Base-by-base conservation (phyloP, 2,888 invertebrate species). In the Drosophila siamana region DNA sequence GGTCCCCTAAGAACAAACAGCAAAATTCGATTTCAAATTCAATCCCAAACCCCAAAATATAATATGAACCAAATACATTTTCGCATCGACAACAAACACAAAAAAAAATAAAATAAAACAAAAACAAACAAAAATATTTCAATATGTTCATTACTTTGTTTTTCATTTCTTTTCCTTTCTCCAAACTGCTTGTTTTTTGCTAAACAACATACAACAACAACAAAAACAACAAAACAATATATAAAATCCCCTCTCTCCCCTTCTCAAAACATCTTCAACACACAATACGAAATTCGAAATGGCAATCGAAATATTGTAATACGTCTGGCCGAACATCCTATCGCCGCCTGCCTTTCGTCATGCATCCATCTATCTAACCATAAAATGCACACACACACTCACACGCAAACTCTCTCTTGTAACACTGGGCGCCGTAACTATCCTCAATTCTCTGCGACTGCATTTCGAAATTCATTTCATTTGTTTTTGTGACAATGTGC, bases 151-250 rank as follows among this genome's bases (percentile, higher is more conserved):
- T 88, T 78, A 80, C 90, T 87, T 89, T 82, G 78, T 88, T 87
- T 89, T 85, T 83, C 70, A 75, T 83, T 80, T 90, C 83, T 81
- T 88, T 88, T 89, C 85, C 82, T 82, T 84, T 84, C 89, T 83
- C 83, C 83, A 74, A 90, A 82, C 76, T 89, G 75, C 86, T 88
- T 86, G 86, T 89, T 82, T 82, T 74, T 81, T 85, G 89, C 76
- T 90, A 75, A 87, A 85, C 64, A 74, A 86, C 67, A 83, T 69
- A 88, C 66, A 72, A 85, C 63, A 64, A 73, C 47, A 59, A 60
- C 67, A 59, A 68, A 52, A 67, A 74, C 46, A 52, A 80, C 54
- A 46, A 41, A 67, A 51, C 41, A 67, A 69, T 43, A 52, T 52
- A 28, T n/a, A 28, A 41, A 33, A 22, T 30, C 33, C 54, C n/a